Base-by-base conservation (phyloP, 1,140 invertebrate genomes). In the Drosophila pseudoobscura region DNA sequence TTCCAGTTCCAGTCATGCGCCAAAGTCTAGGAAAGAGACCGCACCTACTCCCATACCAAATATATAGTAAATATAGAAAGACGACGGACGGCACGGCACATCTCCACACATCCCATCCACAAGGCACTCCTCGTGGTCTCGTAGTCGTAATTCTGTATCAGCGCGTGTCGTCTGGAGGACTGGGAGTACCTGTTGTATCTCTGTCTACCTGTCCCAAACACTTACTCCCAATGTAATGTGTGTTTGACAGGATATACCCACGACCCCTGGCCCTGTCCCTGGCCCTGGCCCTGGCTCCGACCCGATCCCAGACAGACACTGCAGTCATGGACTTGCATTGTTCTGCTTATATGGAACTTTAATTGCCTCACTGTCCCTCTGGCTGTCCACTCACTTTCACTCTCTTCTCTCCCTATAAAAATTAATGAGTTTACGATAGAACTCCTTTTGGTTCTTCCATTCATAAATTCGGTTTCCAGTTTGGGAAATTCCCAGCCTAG, bases 161-260 rank as follows among this genome's bases (percentile, higher is more conserved):
- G 82, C 82, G 80, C 80, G 82, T 84, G 80, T 84, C 80, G 75
- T 58, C 69, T 62, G 59, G 39, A 50, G 15, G 31, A 31, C 26
- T 59, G 54, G 51, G 31, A 52, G 74, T 85, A 87, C 82, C 78
- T 82, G 74, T 78, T 45, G 60, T 50, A 74, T 53, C 39, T 29
- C 39, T 29, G 13, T 61, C 59, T 87, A 80, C 82, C 82, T 85
- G 77, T 55, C 46, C 35, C 35, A 11, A 3, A 9, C 31, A 35
- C 31, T 35, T 11, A 35, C 31, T 35, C 11, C 35, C 35, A 39
- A 39, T 39, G 58, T 66, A 82, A 85, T 87, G 65, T 87, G 65
- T 87, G 74, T 87, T 87, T 87, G 75, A 82, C 82, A 85, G 82
- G 35, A 39, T 39, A 39, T 39, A 39, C 35, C 35, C 35, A 39